Conservation (phyloP, 2,113 vertebrate genomes). For the Symphodus melops region DNA sequence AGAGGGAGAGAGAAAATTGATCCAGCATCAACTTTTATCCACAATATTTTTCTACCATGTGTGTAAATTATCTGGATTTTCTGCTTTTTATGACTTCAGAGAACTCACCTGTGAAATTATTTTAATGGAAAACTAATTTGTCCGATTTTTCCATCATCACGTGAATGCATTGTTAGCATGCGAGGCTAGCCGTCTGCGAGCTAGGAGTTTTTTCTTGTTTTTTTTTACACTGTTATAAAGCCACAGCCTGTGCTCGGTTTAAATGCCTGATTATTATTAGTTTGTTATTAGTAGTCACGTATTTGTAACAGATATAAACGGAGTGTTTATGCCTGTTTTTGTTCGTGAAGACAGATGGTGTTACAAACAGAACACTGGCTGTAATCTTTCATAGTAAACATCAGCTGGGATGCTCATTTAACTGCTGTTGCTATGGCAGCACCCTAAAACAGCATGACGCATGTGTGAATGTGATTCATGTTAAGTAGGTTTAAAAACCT, state of each 20-base stretch:
- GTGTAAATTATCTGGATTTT: not conserved
- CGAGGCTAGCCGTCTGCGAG: slow-evolving; percentile 43
- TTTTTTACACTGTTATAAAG: slow-evolving; percentile 7
- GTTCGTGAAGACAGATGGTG: slow-evolving; percentile 7
- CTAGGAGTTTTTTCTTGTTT: not conserved
- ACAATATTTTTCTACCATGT: too few species aligned
- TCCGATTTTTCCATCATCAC: not conserved
- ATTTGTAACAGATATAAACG: too few species aligned
- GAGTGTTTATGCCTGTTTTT: not conserved
- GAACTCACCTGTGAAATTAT: not conserved
- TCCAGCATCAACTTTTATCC: too few species aligned
- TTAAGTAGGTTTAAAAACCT: not conserved
- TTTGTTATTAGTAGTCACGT: not conserved
- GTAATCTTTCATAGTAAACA: slow-evolving; percentile 51
- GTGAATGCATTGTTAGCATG: slow-evolving; percentile 50
- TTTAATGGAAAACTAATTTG: not conserved
- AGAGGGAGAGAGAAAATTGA: too few species aligned
- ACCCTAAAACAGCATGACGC: not conserved
- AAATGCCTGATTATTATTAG: not conserved
- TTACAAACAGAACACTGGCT: not conserved
- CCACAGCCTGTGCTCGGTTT: not conserved
- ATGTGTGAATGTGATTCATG: not conserved
- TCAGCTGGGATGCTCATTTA: slow-evolving; percentile 1
- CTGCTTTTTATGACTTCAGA: not conserved
- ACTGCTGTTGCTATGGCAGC: not conserved